phyloP scores from a whole-genome alignment of 1,140 invertebrate genomes.

The Diorhabda elongata region DNA sequence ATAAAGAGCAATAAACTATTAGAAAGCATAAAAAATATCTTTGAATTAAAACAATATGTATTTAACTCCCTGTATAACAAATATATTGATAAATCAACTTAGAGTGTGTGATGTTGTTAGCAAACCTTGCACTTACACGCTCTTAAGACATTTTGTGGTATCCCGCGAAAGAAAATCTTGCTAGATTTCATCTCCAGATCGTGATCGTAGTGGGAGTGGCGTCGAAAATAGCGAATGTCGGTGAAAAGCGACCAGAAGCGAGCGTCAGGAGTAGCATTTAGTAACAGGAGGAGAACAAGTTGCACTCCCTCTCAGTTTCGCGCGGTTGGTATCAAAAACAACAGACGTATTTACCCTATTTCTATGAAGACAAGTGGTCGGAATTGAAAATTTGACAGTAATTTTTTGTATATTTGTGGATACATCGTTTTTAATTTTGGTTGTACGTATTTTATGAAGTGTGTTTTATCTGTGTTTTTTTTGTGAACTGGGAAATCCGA shows the following conservation, averaged over 20 bases:
- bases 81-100: too few species aligned
- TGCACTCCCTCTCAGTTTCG: conserved; percentile 7
- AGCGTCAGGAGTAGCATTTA: conserved; percentile 4
- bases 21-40: too few species aligned
- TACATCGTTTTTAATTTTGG: too few species aligned
- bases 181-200: conserved; percentile 9
- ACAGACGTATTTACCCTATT: background rate
- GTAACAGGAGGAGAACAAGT: conserved; percentile 2
- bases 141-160: background rate
- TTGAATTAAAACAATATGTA: too few species aligned
- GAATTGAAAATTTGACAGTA: too few species aligned
- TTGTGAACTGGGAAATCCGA: background rate
- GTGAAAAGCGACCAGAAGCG: conserved; percentile 3
- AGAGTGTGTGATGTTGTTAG: too few species aligned
- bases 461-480: background rate
- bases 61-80: too few species aligned
- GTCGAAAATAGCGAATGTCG: conserved; percentile 3
- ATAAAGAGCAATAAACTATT: too few species aligned
- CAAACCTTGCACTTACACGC: background rate
- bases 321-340: conserved; percentile 9
- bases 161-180: conserved; percentile 5
- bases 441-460: background rate
- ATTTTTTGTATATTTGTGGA: too few species aligned
- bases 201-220: conserved; percentile 10
- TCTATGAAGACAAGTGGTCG: too few species aligned